Evolutionary conservation across 2,888 invertebrate species (phyloP).

Genomic region (Bellardia bayeri): DNA sequence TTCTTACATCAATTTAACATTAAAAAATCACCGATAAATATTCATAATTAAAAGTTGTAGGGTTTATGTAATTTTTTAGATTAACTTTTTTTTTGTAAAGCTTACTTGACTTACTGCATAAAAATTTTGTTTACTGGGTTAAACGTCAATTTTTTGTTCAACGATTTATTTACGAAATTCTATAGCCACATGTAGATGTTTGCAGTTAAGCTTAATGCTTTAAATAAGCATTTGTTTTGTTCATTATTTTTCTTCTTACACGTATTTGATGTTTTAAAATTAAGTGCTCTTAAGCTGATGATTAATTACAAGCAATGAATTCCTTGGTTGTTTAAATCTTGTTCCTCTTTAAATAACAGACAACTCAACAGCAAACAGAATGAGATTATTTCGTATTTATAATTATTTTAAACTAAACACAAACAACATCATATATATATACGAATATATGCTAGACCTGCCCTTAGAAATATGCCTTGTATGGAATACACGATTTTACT

Average conservation of each 20-base stretch:
- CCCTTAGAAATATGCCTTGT: too few species aligned
- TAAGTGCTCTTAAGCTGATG: conserved; percentile 58
- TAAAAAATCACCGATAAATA: too few species aligned
- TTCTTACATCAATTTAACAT: too few species aligned
- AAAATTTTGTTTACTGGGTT: background rate
- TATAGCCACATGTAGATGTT: background rate
- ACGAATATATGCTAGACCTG: too few species aligned
- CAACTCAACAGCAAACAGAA: conserved; percentile 25
- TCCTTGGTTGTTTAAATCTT: conserved; percentile 28
- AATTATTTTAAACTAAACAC: conserved; percentile 25
- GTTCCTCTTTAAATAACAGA: conserved; percentile 42
- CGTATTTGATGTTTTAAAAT: conserved; percentile 34
- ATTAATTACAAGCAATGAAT: conserved; percentile 61
- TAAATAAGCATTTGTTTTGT: conserved; percentile 33
- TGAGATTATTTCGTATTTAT: conserved; percentile 33
- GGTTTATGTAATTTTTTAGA: too few species aligned
- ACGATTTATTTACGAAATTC: conserved; percentile 2
- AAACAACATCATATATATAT: background rate
- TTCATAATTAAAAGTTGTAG: too few species aligned
- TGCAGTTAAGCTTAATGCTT: conserved; percentile 27
- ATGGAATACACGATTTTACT: too few species aligned
- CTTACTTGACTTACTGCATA: background rate
- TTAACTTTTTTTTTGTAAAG: too few species aligned
- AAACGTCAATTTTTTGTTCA: background rate
- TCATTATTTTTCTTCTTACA: background rate